phyloP scores from a whole-genome alignment of 2,888 invertebrate species.

The Temnothorax unifasciatus region DNA sequence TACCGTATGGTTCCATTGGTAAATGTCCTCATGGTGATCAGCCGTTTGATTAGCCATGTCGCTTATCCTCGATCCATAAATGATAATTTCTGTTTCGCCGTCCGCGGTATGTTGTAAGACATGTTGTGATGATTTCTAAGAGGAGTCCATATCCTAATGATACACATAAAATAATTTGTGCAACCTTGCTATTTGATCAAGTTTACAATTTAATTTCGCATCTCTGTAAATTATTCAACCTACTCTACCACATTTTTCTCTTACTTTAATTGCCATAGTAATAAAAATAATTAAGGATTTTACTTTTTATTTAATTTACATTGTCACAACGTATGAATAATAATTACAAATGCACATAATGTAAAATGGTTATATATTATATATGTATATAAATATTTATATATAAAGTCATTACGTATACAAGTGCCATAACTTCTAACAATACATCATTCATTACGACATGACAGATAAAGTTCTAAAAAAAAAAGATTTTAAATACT shows the following conservation, averaged over 20 bases:
- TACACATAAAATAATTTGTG: background rate
- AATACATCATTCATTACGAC: background rate
- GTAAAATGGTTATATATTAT: background rate
- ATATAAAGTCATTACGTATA: no score
- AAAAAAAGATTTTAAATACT: background rate
- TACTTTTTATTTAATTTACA: background rate
- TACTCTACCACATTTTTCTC: background rate
- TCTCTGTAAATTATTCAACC: background rate
- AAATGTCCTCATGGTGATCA: slow-evolving; percentile 71
- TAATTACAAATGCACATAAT: background rate
- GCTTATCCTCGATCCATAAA: slow-evolving; percentile 74
- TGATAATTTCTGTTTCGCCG: slow-evolving; percentile 63
- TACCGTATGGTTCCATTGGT: slow-evolving; percentile 71
- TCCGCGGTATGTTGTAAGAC: slow-evolving; percentile 50
- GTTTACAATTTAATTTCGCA: background rate
- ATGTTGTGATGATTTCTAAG: slow-evolving; percentile 48
- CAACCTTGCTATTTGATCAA: background rate
- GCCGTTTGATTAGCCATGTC: slow-evolving; percentile 74
- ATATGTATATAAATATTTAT: no score
- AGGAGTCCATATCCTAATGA: slow-evolving; percentile 19
- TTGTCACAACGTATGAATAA: background rate
- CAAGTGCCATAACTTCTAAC: background rate
- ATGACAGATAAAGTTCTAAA: background rate
- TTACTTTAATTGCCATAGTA: background rate
- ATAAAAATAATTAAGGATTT: background rate